phyloP scores from a whole-genome alignment of 1,140 invertebrate species.

The Ooceraea biroi region DNA sequence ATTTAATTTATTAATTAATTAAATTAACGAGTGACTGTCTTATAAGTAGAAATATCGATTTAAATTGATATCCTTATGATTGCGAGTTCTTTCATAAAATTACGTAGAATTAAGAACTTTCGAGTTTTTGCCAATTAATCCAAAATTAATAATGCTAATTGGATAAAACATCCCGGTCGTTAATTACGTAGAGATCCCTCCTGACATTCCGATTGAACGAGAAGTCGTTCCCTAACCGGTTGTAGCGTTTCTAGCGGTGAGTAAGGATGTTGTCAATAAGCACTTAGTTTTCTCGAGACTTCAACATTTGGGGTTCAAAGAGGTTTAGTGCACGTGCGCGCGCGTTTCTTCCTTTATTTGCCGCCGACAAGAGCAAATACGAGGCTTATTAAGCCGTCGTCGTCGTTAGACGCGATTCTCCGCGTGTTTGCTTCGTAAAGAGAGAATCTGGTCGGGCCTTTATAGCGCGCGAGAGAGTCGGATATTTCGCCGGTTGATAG shows the following conservation, averaged over 20 bases:
- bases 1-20: too few relatives aligned
- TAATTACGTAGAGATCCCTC: not conserved
- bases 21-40: too few relatives aligned
- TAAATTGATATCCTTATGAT: too few relatives aligned
- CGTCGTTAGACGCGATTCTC: constrained; percentile 39
- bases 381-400: constrained; percentile 22
- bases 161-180: not conserved
- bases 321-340: not conserved
- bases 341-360: constrained; percentile 38
- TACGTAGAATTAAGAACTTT: too few relatives aligned
- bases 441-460: constrained; percentile 39
- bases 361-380: constrained; percentile 32
- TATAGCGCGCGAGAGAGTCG: constrained; percentile 3
- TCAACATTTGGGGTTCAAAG: not conserved
- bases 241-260: not conserved
- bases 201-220: not conserved
- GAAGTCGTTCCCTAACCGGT: not conserved
- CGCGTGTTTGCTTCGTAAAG: constrained; percentile 52
- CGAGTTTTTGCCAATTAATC: not conserved
- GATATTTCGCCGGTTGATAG: constrained; percentile 27
- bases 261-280: constrained; percentile 3
- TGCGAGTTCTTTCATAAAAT: too few relatives aligned
- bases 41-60: too few relatives aligned
- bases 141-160: not conserved
- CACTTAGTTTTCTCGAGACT: not conserved